Conservation (phyloP, 2,113 vertebrate species). For the Zingel zingel region DNA sequence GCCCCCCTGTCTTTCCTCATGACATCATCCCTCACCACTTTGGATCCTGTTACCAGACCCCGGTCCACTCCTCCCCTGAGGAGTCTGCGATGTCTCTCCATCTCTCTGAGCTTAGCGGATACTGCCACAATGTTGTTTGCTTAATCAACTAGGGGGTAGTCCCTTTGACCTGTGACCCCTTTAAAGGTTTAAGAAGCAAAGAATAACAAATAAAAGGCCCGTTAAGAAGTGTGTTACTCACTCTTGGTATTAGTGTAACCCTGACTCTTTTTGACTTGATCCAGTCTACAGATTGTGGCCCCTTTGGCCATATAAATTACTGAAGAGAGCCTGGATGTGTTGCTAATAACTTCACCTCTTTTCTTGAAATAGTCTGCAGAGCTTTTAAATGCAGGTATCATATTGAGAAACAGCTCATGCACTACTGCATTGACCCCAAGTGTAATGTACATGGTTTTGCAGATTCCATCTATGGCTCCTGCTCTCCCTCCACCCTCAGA, state of each 20-base stretch:
- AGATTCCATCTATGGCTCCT: conserved; percentile 27
- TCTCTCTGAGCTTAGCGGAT: conserved; percentile 50
- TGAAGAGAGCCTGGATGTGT: not conserved
- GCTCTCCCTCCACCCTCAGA: conserved; percentile 16
- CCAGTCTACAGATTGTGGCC: conserved; percentile 17
- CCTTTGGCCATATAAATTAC: conserved; percentile 18
- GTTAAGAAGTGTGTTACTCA: conserved; percentile 45
- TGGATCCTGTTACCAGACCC: conserved; percentile 57
- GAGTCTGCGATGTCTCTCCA: conserved; percentile 27
- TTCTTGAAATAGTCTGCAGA: not conserved
- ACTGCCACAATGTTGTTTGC: conserved; percentile 46
- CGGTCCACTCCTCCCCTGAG: conserved; percentile 16
- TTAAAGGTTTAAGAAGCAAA: conserved; percentile 67
- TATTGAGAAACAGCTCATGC: not conserved
- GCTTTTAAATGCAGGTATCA: not conserved
- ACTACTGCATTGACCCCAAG: conserved; percentile 2
- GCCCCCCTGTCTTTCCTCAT: conserved; percentile 55
- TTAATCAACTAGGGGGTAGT: conserved; percentile 52
- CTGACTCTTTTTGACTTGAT: conserved; percentile 17
- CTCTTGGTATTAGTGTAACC: conserved; percentile 35
- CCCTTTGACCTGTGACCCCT: conserved; percentile 69
- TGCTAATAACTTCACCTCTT: not conserved
- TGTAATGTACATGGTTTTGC: conserved; percentile 12
- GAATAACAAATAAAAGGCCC: conserved; percentile 68
- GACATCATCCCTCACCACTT: conserved; percentile 69